Evolutionary conservation across 2,113 vertebrate genomes (phyloP), one percentile per base, ranked within the genome.

Genomic region (Microtus ochrogaster): DNA sequence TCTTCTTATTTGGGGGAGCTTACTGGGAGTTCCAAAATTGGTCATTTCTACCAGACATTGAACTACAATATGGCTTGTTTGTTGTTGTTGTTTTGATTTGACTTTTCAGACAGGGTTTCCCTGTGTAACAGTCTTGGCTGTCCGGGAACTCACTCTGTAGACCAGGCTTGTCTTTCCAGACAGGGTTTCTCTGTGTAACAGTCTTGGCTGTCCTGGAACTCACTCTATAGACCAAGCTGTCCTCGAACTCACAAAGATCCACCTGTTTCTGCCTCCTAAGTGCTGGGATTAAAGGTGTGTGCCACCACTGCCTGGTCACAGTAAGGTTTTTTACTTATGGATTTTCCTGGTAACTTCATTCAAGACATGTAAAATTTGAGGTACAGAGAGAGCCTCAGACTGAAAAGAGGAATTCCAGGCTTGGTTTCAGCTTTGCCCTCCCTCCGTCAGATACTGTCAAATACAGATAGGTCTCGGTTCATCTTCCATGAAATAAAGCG

Each of bases 251-350:
- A 21, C 58, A 58, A 7, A 58, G 5, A 58, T 21, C 58, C 55
- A 58, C 55, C 17, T 58, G 55, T 5, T 58, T 58, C 17, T 19
- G 17, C 55, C 17, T 58, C 55, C 55, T 58, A 6, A 21, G 19
- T 58, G 55, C 55, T 21, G 19, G 55, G 19, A 58, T 58, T 58
- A 58, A 58, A 58, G 55, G 55, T 58, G 55, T 19, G 17, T 21
- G 55, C 55, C 19, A 58, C 55, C 55, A 58, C 55, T 58, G 55
- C 55, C 19, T 1, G 5, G 55, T 58, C 55, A 58, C 19, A 21
- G 17, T 6, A 24, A 94, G n/a, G 39, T 58, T 98, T 98, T 98
- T 88, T 79, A n/a, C 55, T 94, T 85, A 77, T 74, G 21, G 5
- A 70, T 97, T 97, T 97, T 91, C 65, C 63, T 33, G 36, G 76